phyloP scores from a whole-genome alignment of 2,888 invertebrate species.

The Blastobasis adustella region DNA sequence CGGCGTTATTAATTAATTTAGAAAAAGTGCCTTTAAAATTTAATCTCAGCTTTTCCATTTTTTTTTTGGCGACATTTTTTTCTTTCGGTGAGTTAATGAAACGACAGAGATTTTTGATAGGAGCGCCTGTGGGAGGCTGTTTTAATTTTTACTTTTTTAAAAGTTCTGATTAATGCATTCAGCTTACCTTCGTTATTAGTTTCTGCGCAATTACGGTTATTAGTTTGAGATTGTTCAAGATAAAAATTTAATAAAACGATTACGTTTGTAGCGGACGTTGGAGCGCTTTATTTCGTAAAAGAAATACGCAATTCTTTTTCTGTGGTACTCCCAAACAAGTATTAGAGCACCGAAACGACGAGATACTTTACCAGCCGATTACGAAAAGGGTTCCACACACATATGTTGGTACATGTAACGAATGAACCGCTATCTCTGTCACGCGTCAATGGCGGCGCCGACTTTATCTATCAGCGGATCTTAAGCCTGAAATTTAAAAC shows the following conservation, averaged over 20 bases:
- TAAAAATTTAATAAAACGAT: no score
- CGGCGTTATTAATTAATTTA: conserved; percentile 67
- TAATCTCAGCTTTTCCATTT: conserved; percentile 56
- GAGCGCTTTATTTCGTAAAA: no score
- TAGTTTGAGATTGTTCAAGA: not conserved
- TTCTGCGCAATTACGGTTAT: conserved; percentile 13
- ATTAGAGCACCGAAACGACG: no score
- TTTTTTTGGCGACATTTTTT: conserved; percentile 55
- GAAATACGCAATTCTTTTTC: no score
- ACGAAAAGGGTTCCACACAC: no score
- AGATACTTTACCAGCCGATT: no score
- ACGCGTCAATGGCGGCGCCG: not conserved
- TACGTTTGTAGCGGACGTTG: no score
- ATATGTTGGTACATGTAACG: no score
- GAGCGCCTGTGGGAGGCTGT: conserved; percentile 15
- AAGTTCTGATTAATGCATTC: conserved; percentile 41
- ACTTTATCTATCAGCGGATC: conserved; percentile 20
- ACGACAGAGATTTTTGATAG: conserved; percentile 62
- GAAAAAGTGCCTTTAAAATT: conserved; percentile 65
- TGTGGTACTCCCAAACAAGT: no score
- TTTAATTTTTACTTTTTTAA: conserved; percentile 30
- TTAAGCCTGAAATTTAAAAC: conserved; percentile 47
- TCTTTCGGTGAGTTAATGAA: conserved; percentile 53
- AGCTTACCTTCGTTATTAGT: conserved; percentile 36
- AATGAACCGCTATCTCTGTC: no score